A percentile compares a stretch with the other conserved stretches of the same genome.
These are phyloP conservation scores for Pemphigus obesinymphae DNA, from an alignment of 1,140 invertebrate species.

Conservation along the genomic window DNA sequence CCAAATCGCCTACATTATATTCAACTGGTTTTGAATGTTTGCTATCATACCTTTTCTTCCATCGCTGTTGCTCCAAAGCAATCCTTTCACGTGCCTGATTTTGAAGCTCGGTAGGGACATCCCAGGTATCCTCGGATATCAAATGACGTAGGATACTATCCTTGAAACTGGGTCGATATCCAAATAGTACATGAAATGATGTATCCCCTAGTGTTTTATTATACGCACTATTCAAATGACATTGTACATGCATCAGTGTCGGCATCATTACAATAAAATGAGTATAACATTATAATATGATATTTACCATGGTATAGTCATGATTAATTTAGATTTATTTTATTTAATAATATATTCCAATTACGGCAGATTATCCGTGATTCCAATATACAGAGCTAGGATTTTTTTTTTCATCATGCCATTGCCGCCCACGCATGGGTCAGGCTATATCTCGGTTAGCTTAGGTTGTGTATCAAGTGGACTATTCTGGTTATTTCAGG, in stretches of 20 bases:
- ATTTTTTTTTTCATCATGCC: too few relatives aligned
- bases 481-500: too few relatives aligned
- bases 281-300: too few relatives aligned
- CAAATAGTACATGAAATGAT: slow-evolving; percentile 1
- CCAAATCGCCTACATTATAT: background rate
- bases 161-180: background rate
- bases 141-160: background rate
- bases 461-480: too few relatives aligned
- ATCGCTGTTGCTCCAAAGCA: background rate
- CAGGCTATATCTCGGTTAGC: too few relatives aligned
- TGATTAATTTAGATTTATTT: too few relatives aligned
- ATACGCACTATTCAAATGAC: background rate
- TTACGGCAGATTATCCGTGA: too few relatives aligned
- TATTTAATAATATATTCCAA: too few relatives aligned
- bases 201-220: slow-evolving; percentile 14
- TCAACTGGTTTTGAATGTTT: background rate
- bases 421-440: too few relatives aligned
- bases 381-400: too few relatives aligned
- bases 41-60: background rate
- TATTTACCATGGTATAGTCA: too few relatives aligned
- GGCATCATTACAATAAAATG: too few relatives aligned
- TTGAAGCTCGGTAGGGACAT: background rate
- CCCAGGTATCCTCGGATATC: background rate
- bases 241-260: background rate
- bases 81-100: background rate